Percentiles rank a stretch among this genome's conserved stretches.
Evolutionary conservation across 2,797 vertebrate species (phyloP).

Genomic region (Austrolebias charrua): DNA sequence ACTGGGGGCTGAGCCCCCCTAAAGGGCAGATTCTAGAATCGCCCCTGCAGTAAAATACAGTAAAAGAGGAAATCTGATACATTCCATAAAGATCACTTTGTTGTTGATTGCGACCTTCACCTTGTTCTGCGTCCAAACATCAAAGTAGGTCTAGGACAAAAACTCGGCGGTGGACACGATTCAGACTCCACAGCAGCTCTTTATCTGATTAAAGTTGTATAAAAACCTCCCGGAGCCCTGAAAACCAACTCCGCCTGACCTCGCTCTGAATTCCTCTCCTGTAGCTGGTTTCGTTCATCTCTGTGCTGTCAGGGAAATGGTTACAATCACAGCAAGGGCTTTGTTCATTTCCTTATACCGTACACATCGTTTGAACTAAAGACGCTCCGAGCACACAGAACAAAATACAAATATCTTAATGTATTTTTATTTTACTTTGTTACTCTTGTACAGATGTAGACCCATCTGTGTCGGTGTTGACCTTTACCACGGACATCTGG

Average conservation of each 20-base stretch:
- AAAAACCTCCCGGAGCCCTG: neutral
- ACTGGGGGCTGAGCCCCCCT: too few species aligned
- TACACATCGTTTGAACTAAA: slow-evolving; percentile 3
- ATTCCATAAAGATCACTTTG: too few species aligned
- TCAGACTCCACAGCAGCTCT: neutral
- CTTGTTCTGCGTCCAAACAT: neutral
- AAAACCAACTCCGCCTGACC: slow-evolving; percentile 42
- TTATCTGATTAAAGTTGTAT: slow-evolving; percentile 19
- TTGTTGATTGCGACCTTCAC: neutral
- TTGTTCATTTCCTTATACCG: neutral
- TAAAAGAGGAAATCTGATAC: too few species aligned
- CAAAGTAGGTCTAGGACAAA: slow-evolving; percentile 7
- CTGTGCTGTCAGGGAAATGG: slow-evolving; percentile 19
- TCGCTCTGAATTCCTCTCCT: slow-evolving; percentile 25
- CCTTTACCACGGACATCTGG: slow-evolving; percentile 4
- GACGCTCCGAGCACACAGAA: neutral
- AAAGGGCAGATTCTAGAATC: too few species aligned
- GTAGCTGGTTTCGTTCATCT: slow-evolving; percentile 43
- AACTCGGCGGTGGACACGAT: neutral
- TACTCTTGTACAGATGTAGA: neutral
- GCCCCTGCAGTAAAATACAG: too few species aligned
- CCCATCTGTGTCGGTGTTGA: neutral
- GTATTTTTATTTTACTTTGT: neutral
- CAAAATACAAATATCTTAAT: neutral
- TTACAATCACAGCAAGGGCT: slow-evolving; percentile 18